Evolutionary conservation across 2,888 invertebrate genomes (phyloP).

Genomic region (Silvanus unidentatus): DNA sequence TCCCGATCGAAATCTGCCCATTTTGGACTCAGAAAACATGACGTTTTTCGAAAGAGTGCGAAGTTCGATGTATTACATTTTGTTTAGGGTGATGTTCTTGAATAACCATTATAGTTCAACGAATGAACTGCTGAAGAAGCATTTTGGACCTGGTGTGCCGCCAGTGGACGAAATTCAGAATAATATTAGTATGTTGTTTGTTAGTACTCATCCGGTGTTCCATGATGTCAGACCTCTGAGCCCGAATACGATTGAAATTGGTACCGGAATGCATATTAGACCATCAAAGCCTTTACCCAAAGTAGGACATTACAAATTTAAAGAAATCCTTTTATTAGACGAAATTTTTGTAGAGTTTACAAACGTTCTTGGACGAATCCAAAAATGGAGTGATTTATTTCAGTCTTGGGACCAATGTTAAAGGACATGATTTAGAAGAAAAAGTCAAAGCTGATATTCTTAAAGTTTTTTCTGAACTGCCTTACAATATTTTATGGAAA

Average conservation of each 20-base stretch:
- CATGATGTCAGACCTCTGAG: conserved; percentile 25
- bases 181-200: conserved; percentile 27
- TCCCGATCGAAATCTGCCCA: conserved; percentile 22
- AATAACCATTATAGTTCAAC: too few relatives aligned
- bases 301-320: conserved; percentile 19
- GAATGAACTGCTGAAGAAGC: conserved; percentile 9
- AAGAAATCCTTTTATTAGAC: not conserved
- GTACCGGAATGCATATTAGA: conserved; percentile 26
- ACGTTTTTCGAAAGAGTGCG: too few relatives aligned
- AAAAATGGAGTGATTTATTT: conserved; percentile 25
- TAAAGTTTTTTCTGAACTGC: conserved; percentile 18
- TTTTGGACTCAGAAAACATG: not conserved
- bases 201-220: conserved; percentile 28
- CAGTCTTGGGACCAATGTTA: conserved; percentile 24
- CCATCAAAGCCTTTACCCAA: conserved; percentile 25
- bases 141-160: conserved; percentile 26
- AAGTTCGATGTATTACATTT: too few relatives aligned
- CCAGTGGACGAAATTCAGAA: conserved; percentile 22
- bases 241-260: conserved; percentile 27
- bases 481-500: conserved; percentile 29
- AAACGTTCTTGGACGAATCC: conserved; percentile 18
- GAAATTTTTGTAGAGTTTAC: conserved; percentile 7
- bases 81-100: too few relatives aligned
- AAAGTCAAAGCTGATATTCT: conserved; percentile 12
- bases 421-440: conserved; percentile 14